phyloP scores from a whole-genome alignment of 2,888 invertebrate species.

The Charanyca ferruginea region DNA sequence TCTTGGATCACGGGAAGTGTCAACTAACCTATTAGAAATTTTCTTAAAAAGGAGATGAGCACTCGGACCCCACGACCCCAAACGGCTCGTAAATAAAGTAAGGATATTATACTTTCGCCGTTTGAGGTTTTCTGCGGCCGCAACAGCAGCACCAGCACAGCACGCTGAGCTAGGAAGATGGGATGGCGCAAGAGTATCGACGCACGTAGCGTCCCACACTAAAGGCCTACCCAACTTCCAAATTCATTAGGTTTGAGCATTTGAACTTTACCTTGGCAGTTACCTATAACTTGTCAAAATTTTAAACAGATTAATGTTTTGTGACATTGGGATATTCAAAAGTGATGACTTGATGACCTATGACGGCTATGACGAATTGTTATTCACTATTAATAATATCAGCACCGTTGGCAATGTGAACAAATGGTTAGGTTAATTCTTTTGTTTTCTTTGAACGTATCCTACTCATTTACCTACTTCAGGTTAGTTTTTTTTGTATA shows the following conservation, averaged over 20 bases:
- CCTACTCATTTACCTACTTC: conserved; percentile 3
- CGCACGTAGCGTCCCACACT: too few species aligned
- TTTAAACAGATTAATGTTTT: conserved; percentile 7
- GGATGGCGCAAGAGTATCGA: too few species aligned
- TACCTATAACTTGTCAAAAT: conserved; percentile 24
- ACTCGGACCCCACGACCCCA: too few species aligned
- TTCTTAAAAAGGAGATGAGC: too few species aligned
- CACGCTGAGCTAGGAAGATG: too few species aligned
- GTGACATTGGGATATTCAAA: conserved; percentile 11
- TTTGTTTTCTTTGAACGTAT: conserved; percentile 2
- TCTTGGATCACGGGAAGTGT: too few species aligned
- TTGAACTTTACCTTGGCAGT: conserved; percentile 29
- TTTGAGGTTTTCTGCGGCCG: too few species aligned
- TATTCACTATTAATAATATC: not conserved
- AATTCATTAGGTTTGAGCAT: conserved; percentile 18
- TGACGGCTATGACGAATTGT: conserved; percentile 5
- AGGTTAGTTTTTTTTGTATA: conserved; percentile 18
- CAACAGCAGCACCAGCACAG: too few species aligned
- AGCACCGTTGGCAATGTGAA: not conserved
- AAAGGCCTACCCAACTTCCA: too few species aligned
- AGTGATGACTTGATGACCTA: conserved; percentile 3
- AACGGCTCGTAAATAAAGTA: too few species aligned
- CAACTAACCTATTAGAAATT: too few species aligned
- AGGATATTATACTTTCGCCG: too few species aligned
- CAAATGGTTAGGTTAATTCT: not conserved